phyloP scores from a whole-genome alignment of 2,113 vertebrate genomes.

The Thamnaconus septentrionalis region DNA sequence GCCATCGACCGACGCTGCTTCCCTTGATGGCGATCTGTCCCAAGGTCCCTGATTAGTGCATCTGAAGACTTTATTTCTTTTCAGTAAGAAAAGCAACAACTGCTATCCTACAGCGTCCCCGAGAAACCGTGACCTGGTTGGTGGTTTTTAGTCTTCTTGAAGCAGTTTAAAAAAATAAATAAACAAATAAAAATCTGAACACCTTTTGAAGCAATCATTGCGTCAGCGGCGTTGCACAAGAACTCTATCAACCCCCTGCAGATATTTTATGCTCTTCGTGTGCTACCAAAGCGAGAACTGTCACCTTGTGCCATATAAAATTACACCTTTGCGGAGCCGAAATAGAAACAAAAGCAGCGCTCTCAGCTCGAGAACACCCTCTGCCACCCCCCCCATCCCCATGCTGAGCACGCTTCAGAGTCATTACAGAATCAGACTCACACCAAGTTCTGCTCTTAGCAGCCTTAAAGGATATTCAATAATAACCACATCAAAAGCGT shows the following conservation, averaged over 20 bases:
- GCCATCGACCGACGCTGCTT: no score
- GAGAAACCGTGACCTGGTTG: constrained; percentile 1
- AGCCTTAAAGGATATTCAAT: constrained; percentile 46
- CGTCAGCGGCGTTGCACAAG: constrained; percentile 34
- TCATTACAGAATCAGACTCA: constrained; percentile 37
- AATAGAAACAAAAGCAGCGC: constrained; percentile 37
- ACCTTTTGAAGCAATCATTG: constrained; percentile 11
- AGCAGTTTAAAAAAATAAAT: constrained; percentile 2
- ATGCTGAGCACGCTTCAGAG: constrained; percentile 25
- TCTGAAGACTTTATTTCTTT: no score
- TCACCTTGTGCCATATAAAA: constrained; percentile 16
- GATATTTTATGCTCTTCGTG: constrained; percentile 26
- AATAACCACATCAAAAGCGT: constrained; percentile 68
- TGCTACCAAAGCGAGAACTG: constrained; percentile 18
- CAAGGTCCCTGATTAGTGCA: no score
- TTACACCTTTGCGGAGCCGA: constrained; percentile 22
- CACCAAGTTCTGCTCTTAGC: constrained; percentile 41
- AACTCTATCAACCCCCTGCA: constrained; percentile 30
- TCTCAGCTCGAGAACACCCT: constrained; percentile 30
- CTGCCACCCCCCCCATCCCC: background rate
- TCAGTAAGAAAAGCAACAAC: background rate
- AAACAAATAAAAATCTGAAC: constrained; percentile 13
- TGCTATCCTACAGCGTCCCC: background rate
- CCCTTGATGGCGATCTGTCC: no score
- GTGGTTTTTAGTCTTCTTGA: constrained; percentile 8